These are phyloP conservation scores for Limnephilus auricula DNA, from an alignment of 2,888 invertebrate genomes.

Conservation along the genomic window DNA sequence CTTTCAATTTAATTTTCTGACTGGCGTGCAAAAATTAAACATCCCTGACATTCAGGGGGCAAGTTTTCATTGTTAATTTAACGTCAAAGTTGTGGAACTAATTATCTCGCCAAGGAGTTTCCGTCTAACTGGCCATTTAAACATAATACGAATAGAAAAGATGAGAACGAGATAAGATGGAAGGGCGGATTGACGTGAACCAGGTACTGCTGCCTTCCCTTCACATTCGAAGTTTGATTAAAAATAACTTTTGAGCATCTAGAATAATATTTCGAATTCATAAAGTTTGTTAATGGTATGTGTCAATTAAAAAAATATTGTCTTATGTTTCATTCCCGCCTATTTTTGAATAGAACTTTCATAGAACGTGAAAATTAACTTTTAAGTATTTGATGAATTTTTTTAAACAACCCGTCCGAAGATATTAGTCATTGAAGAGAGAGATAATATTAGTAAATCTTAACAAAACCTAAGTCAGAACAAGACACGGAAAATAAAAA, in stretches of 20 bases:
- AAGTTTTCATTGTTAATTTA: slow-evolving; percentile 51
- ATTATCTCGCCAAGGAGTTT: slow-evolving; percentile 39
- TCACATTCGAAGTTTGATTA: neutral
- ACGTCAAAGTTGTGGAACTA: slow-evolving; percentile 43
- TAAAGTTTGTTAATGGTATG: neutral
- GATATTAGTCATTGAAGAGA: too few relatives aligned
- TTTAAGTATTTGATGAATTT: too few relatives aligned
- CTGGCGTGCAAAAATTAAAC: slow-evolving; percentile 33
- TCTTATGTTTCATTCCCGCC: too few relatives aligned
- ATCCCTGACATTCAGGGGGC: slow-evolving; percentile 22
- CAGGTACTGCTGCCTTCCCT: neutral
- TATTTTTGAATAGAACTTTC: too few relatives aligned
- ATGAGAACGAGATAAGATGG: neutral
- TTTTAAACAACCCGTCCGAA: too few relatives aligned
- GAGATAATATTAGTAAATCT: too few relatives aligned
- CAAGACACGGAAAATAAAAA: too few relatives aligned
- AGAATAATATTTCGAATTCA: neutral
- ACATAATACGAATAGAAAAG: slow-evolving; percentile 35
- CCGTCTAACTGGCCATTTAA: slow-evolving; percentile 35
- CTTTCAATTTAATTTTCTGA: slow-evolving; percentile 50
- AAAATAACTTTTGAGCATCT: neutral
- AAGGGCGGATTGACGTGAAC: slow-evolving; percentile 25
- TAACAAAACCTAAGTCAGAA: too few relatives aligned
- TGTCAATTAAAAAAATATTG: neutral
- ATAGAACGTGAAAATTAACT: too few relatives aligned